phyloP scores from a whole-genome alignment of 2,113 vertebrate species.

The Muntiacus reevesi region DNA sequence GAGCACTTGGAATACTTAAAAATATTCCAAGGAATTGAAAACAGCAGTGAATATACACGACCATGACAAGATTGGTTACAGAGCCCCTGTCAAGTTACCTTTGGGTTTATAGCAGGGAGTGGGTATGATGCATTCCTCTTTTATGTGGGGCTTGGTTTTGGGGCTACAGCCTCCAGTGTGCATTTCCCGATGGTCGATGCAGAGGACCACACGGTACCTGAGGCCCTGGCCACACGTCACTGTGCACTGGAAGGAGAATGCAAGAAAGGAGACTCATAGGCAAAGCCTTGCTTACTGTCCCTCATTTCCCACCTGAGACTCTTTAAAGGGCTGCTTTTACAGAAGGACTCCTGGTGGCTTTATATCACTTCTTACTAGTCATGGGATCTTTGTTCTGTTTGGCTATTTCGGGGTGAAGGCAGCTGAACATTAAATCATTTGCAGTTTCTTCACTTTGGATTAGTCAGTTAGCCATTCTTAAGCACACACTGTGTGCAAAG shows the following conservation, averaged over 20 bases:
- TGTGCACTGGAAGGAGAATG: slow-evolving; percentile 86
- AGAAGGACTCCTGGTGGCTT: neutral
- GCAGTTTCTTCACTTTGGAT: neutral
- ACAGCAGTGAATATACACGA: neutral
- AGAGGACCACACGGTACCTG: slow-evolving; percentile 95
- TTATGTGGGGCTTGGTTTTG: slow-evolving; percentile 96
- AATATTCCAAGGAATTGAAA: neutral
- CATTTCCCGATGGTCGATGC: slow-evolving; percentile 94
- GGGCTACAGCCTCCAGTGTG: slow-evolving; percentile 95
- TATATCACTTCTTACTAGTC: neutral
- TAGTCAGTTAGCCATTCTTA: neutral
- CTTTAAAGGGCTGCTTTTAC: neutral
- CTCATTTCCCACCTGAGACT: neutral
- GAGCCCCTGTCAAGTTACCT: slow-evolving; percentile 78
- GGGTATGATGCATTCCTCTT: slow-evolving; percentile 93
- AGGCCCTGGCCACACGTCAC: slow-evolving; percentile 97
- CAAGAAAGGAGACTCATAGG: slow-evolving; percentile 57
- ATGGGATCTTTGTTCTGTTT: neutral
- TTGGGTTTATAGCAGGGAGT: slow-evolving; percentile 95
- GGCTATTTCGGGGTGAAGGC: neutral
- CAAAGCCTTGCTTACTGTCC: slow-evolving; percentile 2
- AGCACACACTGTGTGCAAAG: neutral
- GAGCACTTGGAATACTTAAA: neutral
- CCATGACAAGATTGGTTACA: neutral
- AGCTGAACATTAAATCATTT: slow-evolving; percentile 11